A percentile compares a stretch with the other conserved stretches of the same genome.
These are phyloP conservation scores for Acrocephalus arundinaceus DNA, from an alignment of 2,113 vertebrate genomes.

Conservation along the genomic window DNA sequence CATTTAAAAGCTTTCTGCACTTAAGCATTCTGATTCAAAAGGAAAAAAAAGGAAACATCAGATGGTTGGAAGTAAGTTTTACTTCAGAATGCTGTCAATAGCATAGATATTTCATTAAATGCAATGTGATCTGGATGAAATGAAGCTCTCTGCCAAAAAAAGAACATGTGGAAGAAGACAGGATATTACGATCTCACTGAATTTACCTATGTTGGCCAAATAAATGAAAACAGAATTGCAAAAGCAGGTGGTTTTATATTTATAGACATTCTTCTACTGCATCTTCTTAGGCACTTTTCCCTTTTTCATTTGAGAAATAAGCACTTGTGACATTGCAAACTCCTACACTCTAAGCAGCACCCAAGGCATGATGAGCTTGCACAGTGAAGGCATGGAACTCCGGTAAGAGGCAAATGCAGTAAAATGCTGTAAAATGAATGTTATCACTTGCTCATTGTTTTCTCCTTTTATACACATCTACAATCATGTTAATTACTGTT, in stretches of 20 bases:
- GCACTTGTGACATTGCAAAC: not conserved
- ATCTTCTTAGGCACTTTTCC: not conserved
- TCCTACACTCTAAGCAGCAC: not conserved
- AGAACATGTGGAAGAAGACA: not conserved
- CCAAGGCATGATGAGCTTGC: not conserved
- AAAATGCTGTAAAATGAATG: not conserved
- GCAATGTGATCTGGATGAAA: not conserved
- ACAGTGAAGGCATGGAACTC: fast-evolving
- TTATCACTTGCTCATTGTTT: not conserved
- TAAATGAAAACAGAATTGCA: not conserved
- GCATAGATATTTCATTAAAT: not conserved
- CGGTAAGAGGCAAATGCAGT: not conserved
- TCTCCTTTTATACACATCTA: not conserved
- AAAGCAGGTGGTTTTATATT: not conserved
- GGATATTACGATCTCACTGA: not conserved
- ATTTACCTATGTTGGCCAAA: not conserved
- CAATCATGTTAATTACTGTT: not conserved
- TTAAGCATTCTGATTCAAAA: not conserved
- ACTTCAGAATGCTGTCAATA: not conserved
- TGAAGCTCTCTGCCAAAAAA: not conserved
- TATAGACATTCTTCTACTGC: not conserved
- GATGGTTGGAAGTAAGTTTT: not conserved
- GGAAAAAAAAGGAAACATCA: not conserved
- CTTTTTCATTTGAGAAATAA: not conserved
- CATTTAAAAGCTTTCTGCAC: not conserved